Conservation (phyloP, 2,113 vertebrate genomes). For the Myrmophylax atrothorax region DNA sequence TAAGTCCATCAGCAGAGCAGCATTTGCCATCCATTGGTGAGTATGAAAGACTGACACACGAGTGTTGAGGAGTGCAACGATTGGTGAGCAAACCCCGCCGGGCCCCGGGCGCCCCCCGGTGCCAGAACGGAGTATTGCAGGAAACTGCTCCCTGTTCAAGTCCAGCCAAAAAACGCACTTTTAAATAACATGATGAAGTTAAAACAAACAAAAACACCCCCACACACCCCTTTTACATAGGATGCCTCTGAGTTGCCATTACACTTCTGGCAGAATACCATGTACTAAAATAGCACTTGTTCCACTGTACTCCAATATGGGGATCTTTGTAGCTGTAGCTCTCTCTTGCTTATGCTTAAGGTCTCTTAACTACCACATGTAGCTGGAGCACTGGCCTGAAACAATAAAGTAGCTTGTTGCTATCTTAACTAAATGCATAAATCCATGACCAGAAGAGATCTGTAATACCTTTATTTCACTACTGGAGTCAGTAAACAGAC, state of each 20-base stretch:
- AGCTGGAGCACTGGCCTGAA: neutral
- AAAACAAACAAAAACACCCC: neutral
- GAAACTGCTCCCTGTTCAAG: neutral
- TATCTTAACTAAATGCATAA: neutral
- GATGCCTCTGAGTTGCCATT: neutral
- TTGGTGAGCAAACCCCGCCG: neutral
- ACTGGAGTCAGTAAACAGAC: neutral
- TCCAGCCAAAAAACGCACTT: fast-evolving
- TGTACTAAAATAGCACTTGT: neutral
- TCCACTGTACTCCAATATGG: neutral
- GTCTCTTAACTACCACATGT: neutral
- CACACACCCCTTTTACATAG: neutral
- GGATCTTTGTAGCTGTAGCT: neutral
- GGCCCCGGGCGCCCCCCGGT: conserved; percentile 53
- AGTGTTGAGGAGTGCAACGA: neutral
- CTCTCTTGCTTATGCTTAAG: neutral
- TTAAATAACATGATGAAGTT: fast-evolving
- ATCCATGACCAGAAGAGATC: neutral
- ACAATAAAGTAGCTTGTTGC: neutral
- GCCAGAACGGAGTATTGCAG: neutral
- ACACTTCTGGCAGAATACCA: neutral
- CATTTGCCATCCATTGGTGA: conserved; percentile 58
- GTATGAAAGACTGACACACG: neutral
- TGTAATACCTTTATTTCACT: neutral
- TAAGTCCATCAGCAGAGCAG: conserved; percentile 63